These are phyloP conservation scores for Eubasilissa splendida DNA, from an alignment of 2,888 invertebrate genomes.

Conservation along the genomic window DNA sequence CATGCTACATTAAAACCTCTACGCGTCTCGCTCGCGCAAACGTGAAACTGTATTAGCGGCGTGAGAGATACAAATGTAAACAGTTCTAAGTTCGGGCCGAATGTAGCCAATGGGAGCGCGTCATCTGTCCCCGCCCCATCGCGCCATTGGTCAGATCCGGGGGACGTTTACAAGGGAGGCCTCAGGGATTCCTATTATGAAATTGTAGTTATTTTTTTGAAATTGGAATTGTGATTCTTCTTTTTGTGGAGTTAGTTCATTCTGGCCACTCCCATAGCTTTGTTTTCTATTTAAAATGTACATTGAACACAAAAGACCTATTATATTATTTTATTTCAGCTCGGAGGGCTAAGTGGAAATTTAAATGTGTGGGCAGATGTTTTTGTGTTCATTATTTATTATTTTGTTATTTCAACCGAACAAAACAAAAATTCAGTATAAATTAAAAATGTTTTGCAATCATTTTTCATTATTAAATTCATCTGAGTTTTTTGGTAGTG, in stretches of 20 bases:
- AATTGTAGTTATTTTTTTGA: slow-evolving; percentile 53
- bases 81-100: slow-evolving; percentile 65
- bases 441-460: too few species aligned
- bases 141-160: slow-evolving; percentile 64
- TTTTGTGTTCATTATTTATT: too few species aligned
- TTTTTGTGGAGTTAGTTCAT: slow-evolving; percentile 44
- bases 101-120: slow-evolving; percentile 64
- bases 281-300: slow-evolving; percentile 39
- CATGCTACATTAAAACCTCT: slow-evolving; percentile 45
- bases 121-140: slow-evolving; percentile 64
- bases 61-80: slow-evolving; percentile 74
- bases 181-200: slow-evolving; percentile 58
- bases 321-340: slow-evolving; percentile 15
- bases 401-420: too few species aligned
- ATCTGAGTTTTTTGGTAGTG: too few species aligned
- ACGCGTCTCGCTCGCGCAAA: slow-evolving; percentile 56
- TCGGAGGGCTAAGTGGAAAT: background rate
- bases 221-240: slow-evolving; percentile 48
- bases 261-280: slow-evolving; percentile 38
- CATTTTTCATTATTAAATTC: too few species aligned
- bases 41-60: slow-evolving; percentile 69
- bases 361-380: too few species aligned
- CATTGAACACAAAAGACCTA: slow-evolving; percentile 3
- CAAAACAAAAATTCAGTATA: too few species aligned
- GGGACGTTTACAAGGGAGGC: slow-evolving; percentile 59